Evolutionary conservation across 2,888 invertebrate species (phyloP).

Genomic region (Scaeva pyrastri): DNA sequence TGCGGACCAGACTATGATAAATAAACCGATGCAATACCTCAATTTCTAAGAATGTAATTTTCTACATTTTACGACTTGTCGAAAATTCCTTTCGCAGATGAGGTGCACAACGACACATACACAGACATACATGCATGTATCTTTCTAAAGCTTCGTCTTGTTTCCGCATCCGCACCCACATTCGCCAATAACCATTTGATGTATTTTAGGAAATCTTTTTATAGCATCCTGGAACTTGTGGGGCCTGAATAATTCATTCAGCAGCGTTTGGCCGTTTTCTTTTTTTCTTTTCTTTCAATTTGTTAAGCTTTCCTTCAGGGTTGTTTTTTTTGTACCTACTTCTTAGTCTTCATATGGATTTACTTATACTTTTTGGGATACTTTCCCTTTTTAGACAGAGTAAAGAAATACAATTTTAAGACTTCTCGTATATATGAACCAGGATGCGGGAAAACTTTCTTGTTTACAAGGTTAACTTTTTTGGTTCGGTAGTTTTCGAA

Average conservation of each 20-base stretch:
- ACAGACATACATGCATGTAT: too few relatives aligned
- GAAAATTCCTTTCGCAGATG: conserved; percentile 1
- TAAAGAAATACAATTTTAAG: neutral
- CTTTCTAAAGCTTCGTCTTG: neutral
- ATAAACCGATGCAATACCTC: neutral
- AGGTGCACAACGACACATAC: too few relatives aligned
- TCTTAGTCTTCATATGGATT: neutral
- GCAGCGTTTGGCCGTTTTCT: conserved; percentile 6
- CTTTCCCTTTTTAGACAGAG: neutral
- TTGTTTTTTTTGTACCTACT: neutral
- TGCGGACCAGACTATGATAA: neutral
- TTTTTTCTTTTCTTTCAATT: neutral
- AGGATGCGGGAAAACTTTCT: conserved; percentile 24
- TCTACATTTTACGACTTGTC: conserved; percentile 29
- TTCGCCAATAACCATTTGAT: conserved; percentile 21
- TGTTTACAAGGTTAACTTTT: conserved; percentile 65
- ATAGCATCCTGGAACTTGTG: conserved; percentile 37
- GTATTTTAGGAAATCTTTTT: conserved; percentile 66
- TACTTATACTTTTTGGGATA: neutral
- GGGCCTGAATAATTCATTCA: conserved; percentile 68
- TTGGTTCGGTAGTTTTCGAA: conserved; percentile 17
- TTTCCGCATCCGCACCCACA: neutral
- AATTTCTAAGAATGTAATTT: conserved; percentile 22
- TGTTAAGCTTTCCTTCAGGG: neutral
- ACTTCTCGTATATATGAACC: neutral